Conservation (phyloP, 1,140 invertebrate species). For the Aphaenogaster rudis region DNA sequence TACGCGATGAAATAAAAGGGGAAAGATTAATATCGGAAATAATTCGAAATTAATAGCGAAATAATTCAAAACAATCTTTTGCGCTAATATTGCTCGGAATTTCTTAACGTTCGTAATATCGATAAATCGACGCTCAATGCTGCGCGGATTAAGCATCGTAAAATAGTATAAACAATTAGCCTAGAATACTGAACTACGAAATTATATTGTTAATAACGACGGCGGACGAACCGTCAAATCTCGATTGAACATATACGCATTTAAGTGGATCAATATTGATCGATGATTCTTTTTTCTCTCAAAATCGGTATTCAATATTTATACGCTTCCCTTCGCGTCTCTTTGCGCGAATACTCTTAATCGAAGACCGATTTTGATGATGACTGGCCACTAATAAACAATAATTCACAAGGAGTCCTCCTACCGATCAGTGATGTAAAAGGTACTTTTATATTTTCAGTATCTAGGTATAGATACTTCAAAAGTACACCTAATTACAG, state of each 20-base stretch:
- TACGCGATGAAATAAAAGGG: not conserved
- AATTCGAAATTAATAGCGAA: not conserved
- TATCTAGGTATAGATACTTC: slow-evolving; percentile 15
- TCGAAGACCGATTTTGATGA: slow-evolving; percentile 68
- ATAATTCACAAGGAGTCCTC: slow-evolving; percentile 28
- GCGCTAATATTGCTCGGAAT: slow-evolving; percentile 10
- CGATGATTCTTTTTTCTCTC: slow-evolving; percentile 22
- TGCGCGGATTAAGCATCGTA: not conserved
- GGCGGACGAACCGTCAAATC: not conserved
- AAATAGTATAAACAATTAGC: slow-evolving; percentile 42
- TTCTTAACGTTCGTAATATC: slow-evolving; percentile 23
- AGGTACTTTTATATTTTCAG: not conserved
- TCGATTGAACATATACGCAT: slow-evolving; percentile 18
- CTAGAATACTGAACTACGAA: slow-evolving; percentile 53
- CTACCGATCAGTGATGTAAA: slow-evolving; percentile 31
- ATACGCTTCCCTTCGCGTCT: not conserved
- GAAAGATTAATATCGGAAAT: slow-evolving; percentile 13
- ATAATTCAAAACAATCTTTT: slow-evolving; percentile 4
- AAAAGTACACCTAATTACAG: not conserved
- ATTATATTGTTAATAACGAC: slow-evolving; percentile 20
- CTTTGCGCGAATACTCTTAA: slow-evolving; percentile 14
- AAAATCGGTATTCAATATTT: slow-evolving; percentile 69
- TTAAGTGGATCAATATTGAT: slow-evolving; percentile 32
- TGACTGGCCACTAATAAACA: slow-evolving; percentile 62
- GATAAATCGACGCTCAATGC: not conserved